These are phyloP conservation scores for Silurus aristotelis DNA, from an alignment of 2,797 vertebrate species.

Conservation along the genomic window DNA sequence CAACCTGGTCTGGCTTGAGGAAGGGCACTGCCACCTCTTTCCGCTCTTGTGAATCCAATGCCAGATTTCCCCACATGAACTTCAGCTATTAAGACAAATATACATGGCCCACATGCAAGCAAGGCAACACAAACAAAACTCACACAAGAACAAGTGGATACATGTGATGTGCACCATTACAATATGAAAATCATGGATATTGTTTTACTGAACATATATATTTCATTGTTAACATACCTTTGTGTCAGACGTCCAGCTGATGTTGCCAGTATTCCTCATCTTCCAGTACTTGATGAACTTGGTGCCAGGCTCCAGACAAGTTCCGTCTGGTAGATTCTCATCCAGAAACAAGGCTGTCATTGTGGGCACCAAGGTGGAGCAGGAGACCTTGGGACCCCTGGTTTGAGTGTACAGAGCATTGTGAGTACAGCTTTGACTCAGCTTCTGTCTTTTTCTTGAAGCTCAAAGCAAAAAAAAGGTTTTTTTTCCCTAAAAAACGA, in stretches of 20 bases:
- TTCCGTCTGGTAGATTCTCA: constrained; percentile 98
- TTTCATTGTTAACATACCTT: constrained; percentile 78
- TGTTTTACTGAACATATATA: not conserved
- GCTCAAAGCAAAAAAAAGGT: constrained; percentile 71
- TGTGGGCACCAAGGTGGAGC: constrained; percentile 87
- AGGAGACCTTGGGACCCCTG: constrained; percentile 86
- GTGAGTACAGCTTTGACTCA: constrained; percentile 61
- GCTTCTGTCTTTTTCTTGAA: constrained; percentile 70
- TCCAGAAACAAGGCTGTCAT: constrained; percentile 96
- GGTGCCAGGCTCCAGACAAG: constrained; percentile 88
- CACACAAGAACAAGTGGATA: constrained; percentile 56
- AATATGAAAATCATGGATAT: not conserved
- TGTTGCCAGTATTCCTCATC: constrained; percentile 95
- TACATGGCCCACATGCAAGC: constrained; percentile 61
- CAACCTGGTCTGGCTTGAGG: constrained; percentile 88
- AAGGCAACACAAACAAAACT: constrained; percentile 63
- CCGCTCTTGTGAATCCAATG: constrained; percentile 82
- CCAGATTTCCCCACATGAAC: constrained; percentile 98
- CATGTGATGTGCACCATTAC: constrained; percentile 50
- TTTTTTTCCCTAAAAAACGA: constrained; percentile 50
- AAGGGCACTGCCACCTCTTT: constrained; percentile 88
- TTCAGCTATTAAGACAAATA: constrained; percentile 82
- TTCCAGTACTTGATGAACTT: constrained; percentile 98
- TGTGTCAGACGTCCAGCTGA: constrained; percentile 93
- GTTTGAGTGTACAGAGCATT: constrained; percentile 67